Base-by-base conservation (phyloP, 2,113 vertebrate genomes). In the Phyllopteryx taeniolatus region DNA sequence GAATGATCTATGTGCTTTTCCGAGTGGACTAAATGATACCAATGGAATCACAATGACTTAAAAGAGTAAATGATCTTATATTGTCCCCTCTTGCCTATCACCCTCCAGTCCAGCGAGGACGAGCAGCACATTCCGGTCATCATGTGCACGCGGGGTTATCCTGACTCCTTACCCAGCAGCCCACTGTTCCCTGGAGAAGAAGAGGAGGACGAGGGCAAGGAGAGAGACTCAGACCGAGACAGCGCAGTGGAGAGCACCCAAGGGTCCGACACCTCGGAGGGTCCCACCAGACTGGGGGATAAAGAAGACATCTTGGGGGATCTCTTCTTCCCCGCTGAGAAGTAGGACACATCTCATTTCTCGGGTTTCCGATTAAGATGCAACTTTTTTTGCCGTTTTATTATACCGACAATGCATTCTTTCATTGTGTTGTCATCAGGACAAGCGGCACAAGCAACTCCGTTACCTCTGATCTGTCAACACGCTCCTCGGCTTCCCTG, bases 401-500 rank as follows among this genome's bases (percentile, higher is more conserved):
- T 35, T 67, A 35, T 12, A 42, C 14, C 59, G 7, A 61, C 31
- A 14, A 5, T 59, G 8, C 27, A 35, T 61, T 61, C 64, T 31
- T 47, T 47, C 22, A 66, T 31, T 66, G 44, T 47, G 44, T 44
- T 60, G n/a, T 22, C 54, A 11, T 5, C 82, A 99, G 97, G 91
- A 92, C 90, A 77, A 92, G 86, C 77, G 92, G 89, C 71, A 94
- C 93, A 68, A 94, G 93, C 71, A 92, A 94, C 19, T 96, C 94
- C 1, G 94, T 95, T 63, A 93, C 93, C 1, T 96, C 95, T 57
- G 95, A 97, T 91, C 91, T 96, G 19, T 99, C 96, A 5, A 95
- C 95, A 0, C 96, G 93, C 73, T 98, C 98, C 33, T 95, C 96
- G 0, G 89, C 96, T 76, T 98, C 96, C 12, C 92, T 99, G 82